Evolutionary conservation across 1,140 invertebrate genomes (phyloP), one percentile per base, ranked within the genome.

Genomic region (Drosophila hydei): DNA sequence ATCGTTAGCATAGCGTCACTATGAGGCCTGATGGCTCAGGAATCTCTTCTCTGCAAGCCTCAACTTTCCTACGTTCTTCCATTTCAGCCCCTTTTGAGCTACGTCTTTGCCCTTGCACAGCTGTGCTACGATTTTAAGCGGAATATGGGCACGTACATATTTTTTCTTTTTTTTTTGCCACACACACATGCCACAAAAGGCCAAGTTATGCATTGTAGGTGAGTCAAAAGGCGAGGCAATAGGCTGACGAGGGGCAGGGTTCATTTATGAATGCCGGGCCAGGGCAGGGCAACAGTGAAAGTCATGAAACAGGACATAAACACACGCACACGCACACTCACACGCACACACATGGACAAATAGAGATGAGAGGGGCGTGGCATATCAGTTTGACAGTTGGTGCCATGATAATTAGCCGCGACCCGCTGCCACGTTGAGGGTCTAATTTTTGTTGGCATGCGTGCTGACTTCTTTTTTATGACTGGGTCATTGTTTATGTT

Each of bases 321-420:
- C 48, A 36, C 56, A 48, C 64, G 23, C 45, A 38, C 14, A 18
- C 21, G 56, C 40, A 50, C 9, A 21, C 11, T 16, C 27, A 43
- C 38, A 58, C 33, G 55, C 38, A 23, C 27, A 23, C 4, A 51
- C 25, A 61, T 33, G 11, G 25, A 40, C 48, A 71, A 45, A 60
- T 64, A 42, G n/a, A 58, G 54, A 59, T 51, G 48, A 12, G 47
- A 25, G 30, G 23, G 81, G 81, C 77, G 81, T 75, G 77, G 45
- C 75, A 54, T 27, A 33, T 45, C 77, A 73, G 58, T 88, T 77
- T 81, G 83, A 88, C 81, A 87, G 84, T 89, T 88, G 72, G 45
- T 88, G 84, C 83, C 75, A 89, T 83, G 79, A 84, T 88, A 88
- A 88, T 88, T 89, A 88, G 83, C 68, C 61, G 14, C 43, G 50